Percentiles rank a stretch among this genome's conserved stretches.
Conservation (phyloP, 1,140 invertebrate genomes). For the Hesperophylax magnus region DNA sequence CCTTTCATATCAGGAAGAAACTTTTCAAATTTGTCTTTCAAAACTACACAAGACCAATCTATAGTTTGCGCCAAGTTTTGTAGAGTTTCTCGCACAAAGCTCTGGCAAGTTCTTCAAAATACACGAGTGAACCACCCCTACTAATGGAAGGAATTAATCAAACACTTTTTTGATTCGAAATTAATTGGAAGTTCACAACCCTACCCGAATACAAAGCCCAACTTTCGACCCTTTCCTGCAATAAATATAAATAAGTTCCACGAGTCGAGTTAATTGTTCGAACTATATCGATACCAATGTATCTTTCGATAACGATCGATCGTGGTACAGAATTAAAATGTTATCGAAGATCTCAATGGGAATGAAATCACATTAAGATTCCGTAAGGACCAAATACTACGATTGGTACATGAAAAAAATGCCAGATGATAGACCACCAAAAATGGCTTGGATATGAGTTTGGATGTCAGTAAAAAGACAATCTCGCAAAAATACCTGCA, state of each 20-base stretch:
- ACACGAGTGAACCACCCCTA: background rate
- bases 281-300: background rate
- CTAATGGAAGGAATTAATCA: conserved; percentile 11
- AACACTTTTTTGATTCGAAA: conserved; percentile 1
- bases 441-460: too few species aligned
- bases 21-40: conserved; percentile 35
- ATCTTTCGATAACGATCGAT: background rate
- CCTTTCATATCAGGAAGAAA: background rate
- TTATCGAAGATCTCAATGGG: background rate
- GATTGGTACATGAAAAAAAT: too few species aligned
- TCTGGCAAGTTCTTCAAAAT: conserved; percentile 10
- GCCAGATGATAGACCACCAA: too few species aligned
- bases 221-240: background rate
- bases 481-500: too few species aligned
- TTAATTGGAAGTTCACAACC: background rate
- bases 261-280: background rate
- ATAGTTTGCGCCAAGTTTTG: conserved; percentile 17
- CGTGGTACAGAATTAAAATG: background rate
- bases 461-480: too few species aligned
- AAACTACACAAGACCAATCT: conserved; percentile 18
- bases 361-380: too few species aligned
- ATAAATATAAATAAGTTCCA: background rate
- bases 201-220: background rate
- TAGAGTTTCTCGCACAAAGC: background rate
- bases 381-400: too few species aligned